Evolutionary conservation across 1,140 invertebrate genomes (phyloP), one percentile per base, ranked within the genome.

Genomic region (Matsumurasca onukii): DNA sequence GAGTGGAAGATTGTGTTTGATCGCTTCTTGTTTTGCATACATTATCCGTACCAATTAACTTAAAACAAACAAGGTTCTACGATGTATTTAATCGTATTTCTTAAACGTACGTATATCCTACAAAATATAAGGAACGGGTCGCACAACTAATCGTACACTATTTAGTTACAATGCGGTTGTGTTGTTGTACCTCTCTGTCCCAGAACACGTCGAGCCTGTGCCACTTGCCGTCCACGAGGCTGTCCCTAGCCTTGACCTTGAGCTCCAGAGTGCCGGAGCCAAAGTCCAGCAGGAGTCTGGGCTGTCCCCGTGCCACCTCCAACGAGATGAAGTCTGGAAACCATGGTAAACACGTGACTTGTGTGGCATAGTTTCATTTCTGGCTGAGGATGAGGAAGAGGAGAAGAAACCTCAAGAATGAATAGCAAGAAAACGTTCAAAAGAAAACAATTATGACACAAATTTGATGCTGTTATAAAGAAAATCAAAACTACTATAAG

Each of bases 201-300:
- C 95, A 96, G 77, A 96, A 97, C 66, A 98, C 87, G 79, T 98
- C 96, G 57, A 98, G 82, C 68, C 92, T 84, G 80, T 98, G 96
- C 96, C 96, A 98, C 77, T 94, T 91, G 1, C 95, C 95, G 78
- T 98, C 94, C 77, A 93, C 91, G 48, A 98, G 78, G 0, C 86
- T 88, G 74, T 89, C 88, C 73, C 91, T 91, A 0, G 92, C 91
- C 81, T 94, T 92, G 0, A 98, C 88, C 76, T 89, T 84, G 15
- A 98, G 79, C 77, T 95, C 93, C 69, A 97, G 79, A 0, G 92
- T 95, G 55, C 95, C 95, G 0, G 94, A 95, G 1, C 97, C 97
- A 81, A 98, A 97, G 80, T 98, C 94, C 66, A 98, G 89, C 1
- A 97, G 83, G 1, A 98, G 80, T 69, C 92, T 81, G 0, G 96